These are phyloP conservation scores for Haliclystus octoradiatus DNA, from an alignment of 30 jellyfish, hydroid and myxozoan genomes.

Conservation along the genomic window DNA sequence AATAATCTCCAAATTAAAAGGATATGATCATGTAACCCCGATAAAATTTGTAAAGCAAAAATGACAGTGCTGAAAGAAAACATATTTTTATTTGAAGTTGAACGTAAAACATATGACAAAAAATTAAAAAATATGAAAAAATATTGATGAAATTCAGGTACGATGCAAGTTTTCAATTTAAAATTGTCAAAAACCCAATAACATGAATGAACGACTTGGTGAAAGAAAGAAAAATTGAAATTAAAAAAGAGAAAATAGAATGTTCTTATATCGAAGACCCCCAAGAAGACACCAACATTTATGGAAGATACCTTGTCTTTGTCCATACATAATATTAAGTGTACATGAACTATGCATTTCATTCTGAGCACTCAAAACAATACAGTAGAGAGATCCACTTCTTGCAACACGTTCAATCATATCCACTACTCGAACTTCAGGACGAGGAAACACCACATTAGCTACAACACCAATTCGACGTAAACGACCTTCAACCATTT, in stretches of 20 bases:
- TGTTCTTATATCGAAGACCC: no score
- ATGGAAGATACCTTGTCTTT: conserved; percentile 99
- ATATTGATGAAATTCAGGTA: neutral
- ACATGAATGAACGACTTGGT: no score
- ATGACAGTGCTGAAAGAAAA: neutral
- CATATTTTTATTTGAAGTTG: neutral
- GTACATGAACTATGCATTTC: conserved; percentile 87
- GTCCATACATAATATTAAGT: conserved; percentile 77
- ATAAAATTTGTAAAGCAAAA: no score
- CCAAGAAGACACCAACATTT: no score
- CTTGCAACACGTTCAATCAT: conserved; percentile 70
- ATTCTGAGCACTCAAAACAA: conserved; percentile 68
- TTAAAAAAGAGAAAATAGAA: no score
- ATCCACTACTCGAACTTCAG: conserved; percentile 61
- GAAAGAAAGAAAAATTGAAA: no score
- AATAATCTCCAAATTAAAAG: no score
- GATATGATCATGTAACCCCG: no score
- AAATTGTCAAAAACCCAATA: no score
- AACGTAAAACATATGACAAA: neutral
- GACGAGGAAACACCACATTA: conserved; percentile 74
- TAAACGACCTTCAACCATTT: conserved; percentile 73
- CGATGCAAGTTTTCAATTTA: no score
- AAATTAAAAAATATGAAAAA: conserved; percentile 4
- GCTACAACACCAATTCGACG: conserved; percentile 71
- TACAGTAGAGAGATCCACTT: conserved; percentile 77